phyloP scores from a whole-genome alignment of 2,113 vertebrate species.

The Bothrops jararaca region DNA sequence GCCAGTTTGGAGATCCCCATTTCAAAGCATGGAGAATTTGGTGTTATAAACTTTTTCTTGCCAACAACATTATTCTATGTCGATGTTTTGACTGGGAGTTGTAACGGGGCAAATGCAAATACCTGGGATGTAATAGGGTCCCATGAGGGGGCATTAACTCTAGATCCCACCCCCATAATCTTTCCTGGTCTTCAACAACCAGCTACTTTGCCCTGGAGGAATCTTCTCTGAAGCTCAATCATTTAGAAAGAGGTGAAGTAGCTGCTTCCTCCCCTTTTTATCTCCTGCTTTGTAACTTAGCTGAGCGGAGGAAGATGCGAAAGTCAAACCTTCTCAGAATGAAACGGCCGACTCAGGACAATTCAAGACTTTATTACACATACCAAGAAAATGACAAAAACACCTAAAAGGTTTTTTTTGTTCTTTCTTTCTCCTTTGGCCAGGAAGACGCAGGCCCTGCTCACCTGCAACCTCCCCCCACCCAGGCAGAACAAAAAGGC shows the following conservation, averaged over 20 bases:
- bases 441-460: neutral
- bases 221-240: neutral
- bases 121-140: neutral
- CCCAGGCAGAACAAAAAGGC: neutral
- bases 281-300: neutral
- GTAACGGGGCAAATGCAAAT: neutral
- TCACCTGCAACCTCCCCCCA: neutral
- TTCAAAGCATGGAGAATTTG: neutral
- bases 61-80: neutral
- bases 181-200: neutral
- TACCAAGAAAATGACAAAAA: neutral
- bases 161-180: neutral
- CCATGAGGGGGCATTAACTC: neutral
- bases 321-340: neutral
- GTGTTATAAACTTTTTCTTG: neutral
- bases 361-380: neutral
- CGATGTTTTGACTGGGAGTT: neutral
- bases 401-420: neutral
- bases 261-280: neutral
- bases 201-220: neutral
- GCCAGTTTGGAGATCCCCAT: no score
- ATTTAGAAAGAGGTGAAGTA: neutral
- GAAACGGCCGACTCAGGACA: neutral
- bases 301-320: neutral
- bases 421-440: neutral